Evolutionary conservation across 2,113 vertebrate species (phyloP).

Genomic region (Pogonocichla stellata): DNA sequence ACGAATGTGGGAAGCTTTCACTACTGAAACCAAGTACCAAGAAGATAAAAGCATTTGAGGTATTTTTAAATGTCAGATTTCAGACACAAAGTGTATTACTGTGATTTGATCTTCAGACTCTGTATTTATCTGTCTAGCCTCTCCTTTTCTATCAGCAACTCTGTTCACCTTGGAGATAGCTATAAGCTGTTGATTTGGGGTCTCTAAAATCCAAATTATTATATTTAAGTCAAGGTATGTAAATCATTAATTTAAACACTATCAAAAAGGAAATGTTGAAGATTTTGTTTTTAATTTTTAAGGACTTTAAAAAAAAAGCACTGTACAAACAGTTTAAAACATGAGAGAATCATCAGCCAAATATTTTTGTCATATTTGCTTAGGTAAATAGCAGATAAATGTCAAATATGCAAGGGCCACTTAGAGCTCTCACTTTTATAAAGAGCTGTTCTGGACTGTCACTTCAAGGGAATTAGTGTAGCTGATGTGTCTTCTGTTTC

Average conservation of each 20-base stretch:
- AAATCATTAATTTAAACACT: background rate
- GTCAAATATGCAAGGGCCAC: background rate
- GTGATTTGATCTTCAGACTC: slow-evolving; percentile 34
- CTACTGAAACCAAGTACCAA: background rate
- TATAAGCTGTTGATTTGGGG: background rate
- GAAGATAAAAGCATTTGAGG: slow-evolving; percentile 15
- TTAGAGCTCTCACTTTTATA: background rate
- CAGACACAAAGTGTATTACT: background rate
- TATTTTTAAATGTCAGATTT: slow-evolving; percentile 45
- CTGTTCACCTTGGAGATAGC: background rate
- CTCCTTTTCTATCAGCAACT: background rate
- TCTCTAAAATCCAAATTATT: background rate
- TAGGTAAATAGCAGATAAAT: background rate
- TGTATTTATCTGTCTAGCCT: slow-evolving; percentile 20
- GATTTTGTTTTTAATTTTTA: background rate
- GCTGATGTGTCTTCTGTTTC: background rate
- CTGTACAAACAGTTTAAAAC: background rate
- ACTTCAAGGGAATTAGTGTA: background rate
- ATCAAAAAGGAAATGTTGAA: background rate
- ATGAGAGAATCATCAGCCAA: background rate
- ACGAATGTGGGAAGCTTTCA: background rate
- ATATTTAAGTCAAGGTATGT: background rate
- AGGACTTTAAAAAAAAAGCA: background rate
- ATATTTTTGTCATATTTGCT: background rate
- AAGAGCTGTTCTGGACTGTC: background rate